These are phyloP conservation scores for Tringa solitaria DNA, from an alignment of 2,113 vertebrate species.

Conservation along the genomic window DNA sequence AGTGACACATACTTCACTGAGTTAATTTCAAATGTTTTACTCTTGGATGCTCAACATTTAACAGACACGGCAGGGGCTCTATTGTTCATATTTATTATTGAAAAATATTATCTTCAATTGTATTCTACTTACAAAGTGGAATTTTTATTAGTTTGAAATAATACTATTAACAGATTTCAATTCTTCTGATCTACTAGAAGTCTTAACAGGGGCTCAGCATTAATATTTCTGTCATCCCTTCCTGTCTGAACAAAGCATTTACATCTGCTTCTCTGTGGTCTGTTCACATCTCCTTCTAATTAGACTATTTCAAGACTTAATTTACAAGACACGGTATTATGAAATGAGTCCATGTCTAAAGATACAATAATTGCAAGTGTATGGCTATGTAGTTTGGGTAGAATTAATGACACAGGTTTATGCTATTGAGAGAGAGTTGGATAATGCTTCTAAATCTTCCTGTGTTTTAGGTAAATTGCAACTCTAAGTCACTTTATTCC, in stretches of 20 bases:
- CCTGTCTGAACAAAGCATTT: neutral
- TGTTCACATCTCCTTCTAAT: neutral
- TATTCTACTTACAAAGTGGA: neutral
- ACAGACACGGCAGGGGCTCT: neutral
- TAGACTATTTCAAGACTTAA: neutral
- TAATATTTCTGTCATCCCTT: neutral
- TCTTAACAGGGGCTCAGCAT: neutral
- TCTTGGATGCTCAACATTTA: neutral
- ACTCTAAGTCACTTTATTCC: neutral
- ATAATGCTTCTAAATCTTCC: neutral
- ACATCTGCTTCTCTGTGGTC: neutral
- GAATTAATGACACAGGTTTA: neutral
- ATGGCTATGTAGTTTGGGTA: neutral
- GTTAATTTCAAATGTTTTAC: neutral
- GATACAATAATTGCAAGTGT: neutral
- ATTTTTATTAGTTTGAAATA: neutral
- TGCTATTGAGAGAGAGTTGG: neutral
- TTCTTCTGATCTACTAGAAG: neutral
- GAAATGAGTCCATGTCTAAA: neutral
- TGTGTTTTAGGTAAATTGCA: neutral
- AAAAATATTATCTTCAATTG: neutral
- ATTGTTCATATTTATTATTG: neutral
- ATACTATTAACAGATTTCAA: neutral
- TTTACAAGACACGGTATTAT: neutral
- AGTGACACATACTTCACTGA: neutral